Evolutionary conservation across 2,888 invertebrate species (phyloP).

Genomic region (Lutraria lutraria): DNA sequence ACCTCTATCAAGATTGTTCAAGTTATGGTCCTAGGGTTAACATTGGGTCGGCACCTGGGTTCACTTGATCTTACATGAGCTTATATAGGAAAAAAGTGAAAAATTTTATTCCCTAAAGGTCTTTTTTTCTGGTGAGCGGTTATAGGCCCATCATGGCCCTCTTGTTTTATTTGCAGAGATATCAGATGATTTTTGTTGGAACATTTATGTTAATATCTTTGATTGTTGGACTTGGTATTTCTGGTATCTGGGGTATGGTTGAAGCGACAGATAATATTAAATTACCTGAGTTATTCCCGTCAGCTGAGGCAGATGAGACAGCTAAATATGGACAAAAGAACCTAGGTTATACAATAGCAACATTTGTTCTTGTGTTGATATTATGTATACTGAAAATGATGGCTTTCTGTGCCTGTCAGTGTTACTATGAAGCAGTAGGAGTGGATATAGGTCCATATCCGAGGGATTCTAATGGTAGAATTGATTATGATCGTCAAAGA

Average conservation of each 20-base stretch:
- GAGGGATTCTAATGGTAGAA: no score
- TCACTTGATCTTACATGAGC: no score
- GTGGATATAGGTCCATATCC: neutral
- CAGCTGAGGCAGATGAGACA: neutral
- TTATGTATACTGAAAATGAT: neutral
- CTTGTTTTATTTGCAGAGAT: neutral
- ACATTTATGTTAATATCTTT: neutral
- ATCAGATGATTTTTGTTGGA: neutral
- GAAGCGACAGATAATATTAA: slow-evolving; percentile 9
- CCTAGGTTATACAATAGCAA: slow-evolving; percentile 3
- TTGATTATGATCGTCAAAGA: neutral
- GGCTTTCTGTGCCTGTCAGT: slow-evolving; percentile 9
- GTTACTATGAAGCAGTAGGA: neutral
- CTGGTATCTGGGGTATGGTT: slow-evolving; percentile 37
- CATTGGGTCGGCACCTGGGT: no score
- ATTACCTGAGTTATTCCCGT: neutral
- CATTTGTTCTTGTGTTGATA: slow-evolving; percentile 21
- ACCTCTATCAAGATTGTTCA: no score
- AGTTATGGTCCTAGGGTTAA: no score
- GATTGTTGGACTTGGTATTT: slow-evolving; percentile 8
- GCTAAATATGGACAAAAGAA: slow-evolving; percentile 11
- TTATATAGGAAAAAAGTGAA: no score
- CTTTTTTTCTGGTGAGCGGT: no score
- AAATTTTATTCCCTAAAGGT: no score
- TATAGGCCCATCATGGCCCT: no score